Conservation (phyloP, 2,888 invertebrate genomes). For the Polyommatus icarus region DNA sequence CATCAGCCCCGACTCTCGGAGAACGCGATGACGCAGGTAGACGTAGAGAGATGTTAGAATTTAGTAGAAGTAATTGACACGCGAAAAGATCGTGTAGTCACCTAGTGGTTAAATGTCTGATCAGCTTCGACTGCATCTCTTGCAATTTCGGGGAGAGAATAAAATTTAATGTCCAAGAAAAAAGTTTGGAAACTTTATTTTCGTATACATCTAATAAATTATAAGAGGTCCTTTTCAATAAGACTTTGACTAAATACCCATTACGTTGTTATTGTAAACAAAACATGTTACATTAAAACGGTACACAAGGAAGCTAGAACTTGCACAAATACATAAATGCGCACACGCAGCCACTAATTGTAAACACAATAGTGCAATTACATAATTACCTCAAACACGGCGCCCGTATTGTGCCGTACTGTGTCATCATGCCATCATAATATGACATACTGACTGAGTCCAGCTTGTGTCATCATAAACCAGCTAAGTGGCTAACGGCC, state of each 20-base stretch:
- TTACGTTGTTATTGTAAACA: neutral
- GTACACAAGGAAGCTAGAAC: neutral
- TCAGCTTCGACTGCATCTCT: too few relatives aligned
- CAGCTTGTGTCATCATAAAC: neutral
- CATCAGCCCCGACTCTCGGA: too few relatives aligned
- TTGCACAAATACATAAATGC: neutral
- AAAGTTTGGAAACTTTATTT: too few relatives aligned
- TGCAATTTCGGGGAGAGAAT: too few relatives aligned
- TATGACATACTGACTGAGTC: constrained; percentile 7
- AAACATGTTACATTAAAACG: neutral
- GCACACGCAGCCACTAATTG: neutral
- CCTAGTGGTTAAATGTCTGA: too few relatives aligned
- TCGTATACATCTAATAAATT: too few relatives aligned
- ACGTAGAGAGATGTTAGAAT: too few relatives aligned
- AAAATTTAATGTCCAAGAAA: too few relatives aligned
- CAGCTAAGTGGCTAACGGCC: neutral
- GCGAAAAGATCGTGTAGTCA: too few relatives aligned
- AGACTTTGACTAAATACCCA: neutral
- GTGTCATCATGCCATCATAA: constrained; percentile 1
- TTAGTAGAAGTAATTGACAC: too few relatives aligned
- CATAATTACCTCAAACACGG: constrained; percentile 6
- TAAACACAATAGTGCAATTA: constrained; percentile 21
- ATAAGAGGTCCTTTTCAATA: too few relatives aligned
- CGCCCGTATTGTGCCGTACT: neutral
- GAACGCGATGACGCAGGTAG: too few relatives aligned